A percentile compares a stretch with the other conserved stretches of the same genome.
These are phyloP conservation scores for Hyalella azteca DNA, from an alignment of 2,888 invertebrate species.

Conservation along the genomic window DNA sequence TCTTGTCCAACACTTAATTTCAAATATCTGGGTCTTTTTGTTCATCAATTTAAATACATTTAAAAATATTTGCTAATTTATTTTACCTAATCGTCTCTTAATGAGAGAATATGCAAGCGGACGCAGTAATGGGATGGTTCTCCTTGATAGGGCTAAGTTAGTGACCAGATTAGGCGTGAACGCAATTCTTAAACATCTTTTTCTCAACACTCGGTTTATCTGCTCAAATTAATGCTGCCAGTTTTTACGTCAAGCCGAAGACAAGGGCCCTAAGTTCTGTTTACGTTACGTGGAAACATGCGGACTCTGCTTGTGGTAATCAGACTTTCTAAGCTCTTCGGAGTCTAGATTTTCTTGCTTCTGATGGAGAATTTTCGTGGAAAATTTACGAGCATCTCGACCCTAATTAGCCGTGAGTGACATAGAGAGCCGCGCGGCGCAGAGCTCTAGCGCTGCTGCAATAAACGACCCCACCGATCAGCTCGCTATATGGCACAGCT, in stretches of 20 bases:
- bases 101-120: no score
- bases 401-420: constrained; percentile 14
- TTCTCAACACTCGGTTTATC: background rate
- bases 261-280: background rate
- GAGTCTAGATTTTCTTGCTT: constrained; percentile 13
- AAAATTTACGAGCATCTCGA: background rate
- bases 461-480: background rate
- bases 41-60: no score
- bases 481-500: no score
- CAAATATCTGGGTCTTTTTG: no score
- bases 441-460: background rate
- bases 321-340: background rate
- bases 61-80: no score
- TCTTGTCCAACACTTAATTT: no score
- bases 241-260: background rate
- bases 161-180: background rate
- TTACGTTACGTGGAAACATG: background rate
- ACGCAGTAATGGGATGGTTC: no score
- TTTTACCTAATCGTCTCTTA: no score
- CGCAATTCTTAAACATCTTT: background rate
- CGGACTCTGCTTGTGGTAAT: no score
- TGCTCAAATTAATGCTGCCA: background rate
- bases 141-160: background rate
- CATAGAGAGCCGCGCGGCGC: background rate
- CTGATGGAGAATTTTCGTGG: constrained; percentile 15